Conservation (phyloP, 2,888 invertebrate genomes). For the Scaeva pyrastri region DNA sequence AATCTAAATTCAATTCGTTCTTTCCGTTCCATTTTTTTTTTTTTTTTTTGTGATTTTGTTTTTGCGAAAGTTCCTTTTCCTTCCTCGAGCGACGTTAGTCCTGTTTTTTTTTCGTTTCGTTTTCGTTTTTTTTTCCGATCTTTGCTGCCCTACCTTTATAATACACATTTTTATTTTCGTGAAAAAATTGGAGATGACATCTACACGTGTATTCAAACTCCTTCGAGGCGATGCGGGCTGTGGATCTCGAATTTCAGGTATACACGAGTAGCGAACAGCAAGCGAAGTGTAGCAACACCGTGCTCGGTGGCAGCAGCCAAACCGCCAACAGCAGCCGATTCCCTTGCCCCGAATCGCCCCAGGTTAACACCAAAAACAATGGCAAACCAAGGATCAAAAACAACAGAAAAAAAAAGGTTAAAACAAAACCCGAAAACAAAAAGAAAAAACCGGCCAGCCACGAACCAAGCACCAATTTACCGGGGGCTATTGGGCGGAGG, state of each 20-base stretch:
- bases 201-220: slow-evolving; percentile 76
- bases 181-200: slow-evolving; percentile 74
- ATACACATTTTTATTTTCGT: slow-evolving; percentile 67
- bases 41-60: slow-evolving; percentile 15
- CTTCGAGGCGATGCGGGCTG: slow-evolving; percentile 58
- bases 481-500: background rate
- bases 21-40: slow-evolving; percentile 54
- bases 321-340: slow-evolving; percentile 48
- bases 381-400: slow-evolving; percentile 57
- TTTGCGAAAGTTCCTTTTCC: slow-evolving; percentile 23
- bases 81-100: slow-evolving; percentile 22
- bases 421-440: too few relatives aligned
- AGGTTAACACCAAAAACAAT: slow-evolving; percentile 74
- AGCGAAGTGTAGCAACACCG: slow-evolving; percentile 74
- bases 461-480: slow-evolving; percentile 52
- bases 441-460: slow-evolving; percentile 39
- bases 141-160: slow-evolving; percentile 41
- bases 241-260: slow-evolving; percentile 63
- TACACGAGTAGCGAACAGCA: slow-evolving; percentile 73
- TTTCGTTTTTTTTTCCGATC: background rate
- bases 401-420: slow-evolving; percentile 10
- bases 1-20: slow-evolving; percentile 78
- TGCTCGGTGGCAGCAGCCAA: slow-evolving; percentile 73
- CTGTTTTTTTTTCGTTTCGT: background rate
- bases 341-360: slow-evolving; percentile 29